phyloP scores from a whole-genome alignment of 2,113 vertebrate genomes.

The Mormyrus iriodes region DNA sequence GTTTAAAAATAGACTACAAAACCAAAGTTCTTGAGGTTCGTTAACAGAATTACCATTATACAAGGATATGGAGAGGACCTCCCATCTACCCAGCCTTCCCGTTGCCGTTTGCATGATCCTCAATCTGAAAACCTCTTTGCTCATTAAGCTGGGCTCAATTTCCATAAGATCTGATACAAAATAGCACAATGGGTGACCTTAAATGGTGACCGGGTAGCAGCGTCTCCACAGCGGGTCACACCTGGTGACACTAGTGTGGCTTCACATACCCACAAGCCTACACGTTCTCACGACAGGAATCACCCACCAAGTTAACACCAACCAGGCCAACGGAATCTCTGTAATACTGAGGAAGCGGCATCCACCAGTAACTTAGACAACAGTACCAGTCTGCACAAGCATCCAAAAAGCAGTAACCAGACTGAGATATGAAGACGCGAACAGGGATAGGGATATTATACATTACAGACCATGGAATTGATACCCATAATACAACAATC shows the following conservation, averaged over 20 bases:
- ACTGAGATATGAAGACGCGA: background rate
- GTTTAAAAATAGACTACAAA: constrained; percentile 22
- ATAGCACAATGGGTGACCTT: background rate
- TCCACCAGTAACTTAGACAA: background rate
- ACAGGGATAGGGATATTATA: background rate
- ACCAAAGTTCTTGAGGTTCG: constrained; percentile 17
- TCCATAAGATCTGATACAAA: background rate
- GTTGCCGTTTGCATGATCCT: background rate
- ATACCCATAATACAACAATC: constrained; percentile 14
- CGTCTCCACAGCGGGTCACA: background rate
- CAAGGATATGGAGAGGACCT: background rate
- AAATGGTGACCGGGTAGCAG: background rate
- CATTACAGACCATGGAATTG: background rate
- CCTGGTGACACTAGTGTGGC: background rate
- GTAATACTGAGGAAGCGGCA: background rate
- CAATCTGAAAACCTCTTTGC: background rate
- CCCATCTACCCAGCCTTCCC: background rate
- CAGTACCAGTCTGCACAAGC: background rate
- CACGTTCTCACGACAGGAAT: background rate
- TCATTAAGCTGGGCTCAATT: background rate
- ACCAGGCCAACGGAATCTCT: background rate
- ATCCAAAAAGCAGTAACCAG: background rate
- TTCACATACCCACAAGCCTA: background rate
- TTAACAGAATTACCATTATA: background rate
- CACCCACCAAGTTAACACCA: background rate